These are phyloP conservation scores for Anastrepha ludens DNA, from an alignment of 1,140 invertebrate genomes.

Conservation along the genomic window DNA sequence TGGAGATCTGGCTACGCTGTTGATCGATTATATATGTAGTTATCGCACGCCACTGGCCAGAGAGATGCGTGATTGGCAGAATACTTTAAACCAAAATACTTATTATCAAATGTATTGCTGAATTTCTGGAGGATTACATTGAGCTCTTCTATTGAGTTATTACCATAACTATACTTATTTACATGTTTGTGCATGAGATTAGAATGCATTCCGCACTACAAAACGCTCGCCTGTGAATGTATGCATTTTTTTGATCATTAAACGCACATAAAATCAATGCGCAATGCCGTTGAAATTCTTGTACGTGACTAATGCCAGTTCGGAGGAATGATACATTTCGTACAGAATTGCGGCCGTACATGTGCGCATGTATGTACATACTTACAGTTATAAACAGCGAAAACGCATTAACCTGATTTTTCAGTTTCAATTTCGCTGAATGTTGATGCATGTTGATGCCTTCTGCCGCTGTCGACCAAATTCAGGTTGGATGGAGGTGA, in stretches of 20 bases:
- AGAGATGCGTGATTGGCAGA: too few relatives aligned
- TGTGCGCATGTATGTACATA: background rate
- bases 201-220: background rate
- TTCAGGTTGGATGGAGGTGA: conserved; percentile 23
- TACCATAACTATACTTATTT: too few relatives aligned
- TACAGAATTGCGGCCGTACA: background rate
- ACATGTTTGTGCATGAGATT: too few relatives aligned
- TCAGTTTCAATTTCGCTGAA: conserved; percentile 34
- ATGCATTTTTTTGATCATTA: background rate
- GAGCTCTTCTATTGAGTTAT: too few relatives aligned
- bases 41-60: too few relatives aligned
- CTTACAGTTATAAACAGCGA: conserved; percentile 1
- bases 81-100: too few relatives aligned
- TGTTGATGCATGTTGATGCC: background rate
- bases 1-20: too few relatives aligned
- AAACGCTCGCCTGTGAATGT: background rate
- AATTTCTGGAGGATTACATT: too few relatives aligned
- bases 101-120: too few relatives aligned
- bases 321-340: background rate
- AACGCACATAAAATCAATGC: background rate
- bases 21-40: too few relatives aligned
- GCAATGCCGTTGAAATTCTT: background rate
- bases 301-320: conserved; percentile 48
- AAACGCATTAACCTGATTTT: conserved; percentile 45
- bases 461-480: background rate